These are phyloP conservation scores for Leptestheria dahalacensis DNA, from an alignment of 1,140 invertebrate genomes.

Conservation along the genomic window DNA sequence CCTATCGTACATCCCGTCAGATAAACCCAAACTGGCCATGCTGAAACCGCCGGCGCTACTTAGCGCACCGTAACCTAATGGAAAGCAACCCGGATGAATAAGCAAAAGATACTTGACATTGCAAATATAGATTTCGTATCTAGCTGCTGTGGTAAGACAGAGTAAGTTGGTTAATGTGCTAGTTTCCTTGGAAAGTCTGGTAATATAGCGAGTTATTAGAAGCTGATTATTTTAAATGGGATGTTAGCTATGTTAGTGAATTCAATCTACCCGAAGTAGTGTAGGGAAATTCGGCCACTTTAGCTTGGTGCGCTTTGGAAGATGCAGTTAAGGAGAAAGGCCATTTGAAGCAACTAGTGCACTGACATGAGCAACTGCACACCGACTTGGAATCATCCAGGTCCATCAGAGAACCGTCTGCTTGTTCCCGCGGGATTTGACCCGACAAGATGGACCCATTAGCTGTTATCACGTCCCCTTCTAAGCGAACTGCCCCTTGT, in stretches of 20 bases:
- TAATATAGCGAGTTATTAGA: too few relatives aligned
- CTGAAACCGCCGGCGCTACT: slow-evolving; percentile 2
- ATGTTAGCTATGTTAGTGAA: too few relatives aligned
- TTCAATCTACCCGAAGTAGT: background rate
- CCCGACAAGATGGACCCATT: slow-evolving; percentile 35
- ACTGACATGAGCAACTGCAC: slow-evolving; percentile 14
- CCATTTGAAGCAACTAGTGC: background rate
- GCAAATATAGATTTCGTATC: too few relatives aligned
- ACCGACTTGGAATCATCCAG: slow-evolving; percentile 13
- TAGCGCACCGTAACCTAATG: slow-evolving; percentile 5
- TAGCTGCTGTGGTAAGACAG: too few relatives aligned
- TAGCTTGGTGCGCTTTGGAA: background rate
- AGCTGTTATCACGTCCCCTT: slow-evolving; percentile 46
- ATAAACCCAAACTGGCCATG: slow-evolving; percentile 1
- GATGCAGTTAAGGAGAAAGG: background rate
- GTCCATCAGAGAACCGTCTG: slow-evolving; percentile 10
- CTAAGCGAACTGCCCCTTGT: slow-evolving; percentile 40
- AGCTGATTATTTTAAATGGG: too few relatives aligned
- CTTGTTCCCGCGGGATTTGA: slow-evolving; percentile 22
- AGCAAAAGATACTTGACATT: too few relatives aligned
- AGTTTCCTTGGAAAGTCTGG: too few relatives aligned
- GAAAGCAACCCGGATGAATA: too few relatives aligned
- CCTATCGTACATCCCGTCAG: background rate
- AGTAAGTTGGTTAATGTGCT: too few relatives aligned
- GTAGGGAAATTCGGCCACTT: background rate